Conservation (phyloP, 2,888 invertebrate genomes). For the Saturnia pavonia region DNA sequence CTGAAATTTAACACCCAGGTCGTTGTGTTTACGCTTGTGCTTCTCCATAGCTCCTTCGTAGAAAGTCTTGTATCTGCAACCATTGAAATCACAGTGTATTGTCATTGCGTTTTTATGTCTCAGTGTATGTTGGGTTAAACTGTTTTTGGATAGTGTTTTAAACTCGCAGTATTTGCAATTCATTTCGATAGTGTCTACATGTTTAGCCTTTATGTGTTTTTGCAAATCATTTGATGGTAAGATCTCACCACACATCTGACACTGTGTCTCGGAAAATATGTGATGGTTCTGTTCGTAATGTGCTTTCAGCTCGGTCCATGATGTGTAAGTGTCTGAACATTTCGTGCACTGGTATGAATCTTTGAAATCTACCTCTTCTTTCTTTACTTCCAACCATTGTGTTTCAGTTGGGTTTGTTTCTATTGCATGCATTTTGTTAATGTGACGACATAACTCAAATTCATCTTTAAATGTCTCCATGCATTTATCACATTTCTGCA, state of each 20-base stretch:
- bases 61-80: slow-evolving; percentile 67
- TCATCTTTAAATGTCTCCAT: slow-evolving; percentile 61
- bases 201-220: slow-evolving; percentile 61
- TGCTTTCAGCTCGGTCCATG: slow-evolving; percentile 57
- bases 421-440: slow-evolving; percentile 49
- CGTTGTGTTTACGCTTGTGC: slow-evolving; percentile 61
- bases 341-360: slow-evolving; percentile 65
- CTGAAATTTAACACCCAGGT: slow-evolving; percentile 65
- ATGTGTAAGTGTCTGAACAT: slow-evolving; percentile 54
- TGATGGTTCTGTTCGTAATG: slow-evolving; percentile 66
- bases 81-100: slow-evolving; percentile 55
- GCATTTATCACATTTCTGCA: slow-evolving; percentile 66
- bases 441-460: slow-evolving; percentile 65
- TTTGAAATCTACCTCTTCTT: slow-evolving; percentile 55
- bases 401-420: slow-evolving; percentile 26
- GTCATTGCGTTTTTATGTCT: slow-evolving; percentile 69
- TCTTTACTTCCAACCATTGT: slow-evolving; percentile 45
- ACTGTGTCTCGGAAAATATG: slow-evolving; percentile 55
- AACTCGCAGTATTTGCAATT: slow-evolving; percentile 68
- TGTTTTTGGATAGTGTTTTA: slow-evolving; percentile 55
- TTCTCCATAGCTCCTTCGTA: slow-evolving; percentile 70
- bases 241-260: slow-evolving; percentile 67
- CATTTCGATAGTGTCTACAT: slow-evolving; percentile 46
- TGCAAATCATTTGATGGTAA: slow-evolving; percentile 54
- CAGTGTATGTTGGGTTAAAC: slow-evolving; percentile 69